Conservation (phyloP, 1,140 invertebrate species). For the Propsilocerus akamusi region DNA sequence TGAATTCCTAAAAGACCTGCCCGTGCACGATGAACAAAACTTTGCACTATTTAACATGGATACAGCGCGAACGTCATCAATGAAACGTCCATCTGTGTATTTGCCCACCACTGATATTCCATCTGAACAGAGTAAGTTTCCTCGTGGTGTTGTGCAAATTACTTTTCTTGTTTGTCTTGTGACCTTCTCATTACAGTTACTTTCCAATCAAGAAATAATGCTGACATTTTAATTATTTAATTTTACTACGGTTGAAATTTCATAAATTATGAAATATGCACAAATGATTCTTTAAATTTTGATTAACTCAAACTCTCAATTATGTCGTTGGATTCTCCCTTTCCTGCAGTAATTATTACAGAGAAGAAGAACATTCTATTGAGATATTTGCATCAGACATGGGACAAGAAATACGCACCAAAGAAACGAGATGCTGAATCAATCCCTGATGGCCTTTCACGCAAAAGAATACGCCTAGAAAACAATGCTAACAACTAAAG, state of each 20-base stretch:
- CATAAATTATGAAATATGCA: conserved; percentile 6
- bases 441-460: background rate
- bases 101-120: conserved; percentile 76
- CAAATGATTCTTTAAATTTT: conserved; percentile 7
- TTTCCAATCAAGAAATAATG: conserved; percentile 6
- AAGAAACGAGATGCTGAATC: background rate
- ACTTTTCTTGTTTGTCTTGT: conserved; percentile 4
- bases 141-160: conserved; percentile 16
- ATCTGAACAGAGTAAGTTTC: conserved; percentile 63
- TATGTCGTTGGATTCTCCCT: background rate
- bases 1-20: conserved; percentile 79
- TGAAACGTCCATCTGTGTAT: conserved; percentile 75
- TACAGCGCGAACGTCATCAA: conserved; percentile 59
- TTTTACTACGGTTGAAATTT: conserved; percentile 1
- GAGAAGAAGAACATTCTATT: conserved; percentile 87
- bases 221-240: conserved; percentile 5
- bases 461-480: conserved; percentile 1
- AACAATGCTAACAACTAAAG: too few species aligned
- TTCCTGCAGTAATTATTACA: conserved; percentile 72
- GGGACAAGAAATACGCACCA: conserved; percentile 55
- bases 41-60: conserved; percentile 79
- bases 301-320: conserved; percentile 11
- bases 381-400: conserved; percentile 83
- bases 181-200: conserved; percentile 8
- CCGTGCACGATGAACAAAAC: conserved; percentile 77